Evolutionary conservation across 2,888 invertebrate genomes (phyloP).

Genomic region (Chaetogeoica ovagalla): DNA sequence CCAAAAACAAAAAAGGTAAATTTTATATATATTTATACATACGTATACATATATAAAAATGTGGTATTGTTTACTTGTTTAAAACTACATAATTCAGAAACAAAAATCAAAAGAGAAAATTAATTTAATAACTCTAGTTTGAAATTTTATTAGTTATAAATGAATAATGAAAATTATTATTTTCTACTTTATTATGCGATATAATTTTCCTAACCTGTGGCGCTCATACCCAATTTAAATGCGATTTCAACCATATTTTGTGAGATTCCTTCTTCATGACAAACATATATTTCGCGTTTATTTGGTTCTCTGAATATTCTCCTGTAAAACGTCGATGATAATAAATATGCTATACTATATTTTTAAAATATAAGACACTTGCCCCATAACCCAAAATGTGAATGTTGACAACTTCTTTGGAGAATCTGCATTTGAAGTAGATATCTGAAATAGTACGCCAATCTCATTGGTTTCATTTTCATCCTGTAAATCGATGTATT

Average conservation of each 20-base stretch:
- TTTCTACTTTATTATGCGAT: background rate
- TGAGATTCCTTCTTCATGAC: slow-evolving; percentile 81
- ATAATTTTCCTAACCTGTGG: slow-evolving; percentile 56
- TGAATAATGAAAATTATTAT: background rate
- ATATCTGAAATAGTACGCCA: slow-evolving; percentile 74
- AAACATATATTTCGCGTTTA: slow-evolving; percentile 80
- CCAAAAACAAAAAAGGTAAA: too few relatives aligned
- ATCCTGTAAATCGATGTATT: slow-evolving; percentile 16
- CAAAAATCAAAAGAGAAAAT: too few relatives aligned
- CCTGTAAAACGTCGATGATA: slow-evolving; percentile 60
- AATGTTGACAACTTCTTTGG: slow-evolving; percentile 58
- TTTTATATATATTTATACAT: too few relatives aligned
- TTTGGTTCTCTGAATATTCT: slow-evolving; percentile 77
- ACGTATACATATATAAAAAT: too few relatives aligned
- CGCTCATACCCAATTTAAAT: slow-evolving; percentile 70
- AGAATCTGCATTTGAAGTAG: slow-evolving; percentile 56
- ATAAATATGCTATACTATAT: too few relatives aligned
- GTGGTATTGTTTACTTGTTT: too few relatives aligned
- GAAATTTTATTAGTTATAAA: too few relatives aligned
- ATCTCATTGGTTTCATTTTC: slow-evolving; percentile 72
- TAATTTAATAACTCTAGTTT: too few relatives aligned
- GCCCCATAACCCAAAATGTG: slow-evolving; percentile 82
- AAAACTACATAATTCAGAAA: too few relatives aligned
- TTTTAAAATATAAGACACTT: slow-evolving; percentile 57
- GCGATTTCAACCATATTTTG: slow-evolving; percentile 89